These are phyloP conservation scores for Pyrrhura leucotis DNA, from an alignment of 2,797 vertebrate species.

Conservation along the genomic window DNA sequence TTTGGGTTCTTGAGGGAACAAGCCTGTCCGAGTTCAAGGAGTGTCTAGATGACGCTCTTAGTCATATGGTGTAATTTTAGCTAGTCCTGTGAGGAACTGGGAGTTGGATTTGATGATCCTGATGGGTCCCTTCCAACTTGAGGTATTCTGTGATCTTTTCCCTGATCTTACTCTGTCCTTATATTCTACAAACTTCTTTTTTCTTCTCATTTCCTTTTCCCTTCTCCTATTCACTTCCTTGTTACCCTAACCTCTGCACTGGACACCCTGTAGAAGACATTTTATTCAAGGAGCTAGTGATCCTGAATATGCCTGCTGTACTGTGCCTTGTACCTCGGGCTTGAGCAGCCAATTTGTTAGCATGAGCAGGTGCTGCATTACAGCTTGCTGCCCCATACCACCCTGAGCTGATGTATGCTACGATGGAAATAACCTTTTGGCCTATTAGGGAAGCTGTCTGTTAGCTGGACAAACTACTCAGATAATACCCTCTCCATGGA, in stretches of 20 bases:
- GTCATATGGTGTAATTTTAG: not conserved
- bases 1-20: not conserved
- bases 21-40: not conserved
- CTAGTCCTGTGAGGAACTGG: not conserved
- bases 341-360: fast-evolving
- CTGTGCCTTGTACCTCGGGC: not conserved
- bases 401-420: not conserved
- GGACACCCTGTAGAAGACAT: not conserved
- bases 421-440: not conserved
- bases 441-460: not conserved
- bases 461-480: not conserved
- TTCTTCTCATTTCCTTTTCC: not conserved
- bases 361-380: fast-evolving
- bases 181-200: not conserved
- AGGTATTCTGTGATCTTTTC: not conserved
- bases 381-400: not conserved
- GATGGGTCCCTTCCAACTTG: not conserved
- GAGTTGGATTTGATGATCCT: not conserved
- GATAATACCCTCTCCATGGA: not conserved
- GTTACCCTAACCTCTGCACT: not conserved
- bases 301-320: not conserved
- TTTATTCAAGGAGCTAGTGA: not conserved
- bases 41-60: not conserved
- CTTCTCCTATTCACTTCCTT: not conserved
- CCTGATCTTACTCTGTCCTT: not conserved